These are phyloP conservation scores for Avahi laniger DNA, from an alignment of 2,797 vertebrate species.

Conservation along the genomic window DNA sequence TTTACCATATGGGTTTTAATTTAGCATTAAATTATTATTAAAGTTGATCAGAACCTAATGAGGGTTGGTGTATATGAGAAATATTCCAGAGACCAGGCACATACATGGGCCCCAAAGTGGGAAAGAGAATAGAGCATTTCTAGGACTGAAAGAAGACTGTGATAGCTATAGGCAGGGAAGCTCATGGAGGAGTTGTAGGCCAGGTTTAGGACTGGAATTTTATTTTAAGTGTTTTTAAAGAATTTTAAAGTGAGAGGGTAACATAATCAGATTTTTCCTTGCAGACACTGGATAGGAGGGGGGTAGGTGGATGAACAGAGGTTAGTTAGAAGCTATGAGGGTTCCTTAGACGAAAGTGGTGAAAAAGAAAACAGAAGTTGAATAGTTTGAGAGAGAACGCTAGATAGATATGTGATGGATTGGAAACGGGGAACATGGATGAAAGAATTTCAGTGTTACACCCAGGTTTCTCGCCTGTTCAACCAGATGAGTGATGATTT, in stretches of 20 bases:
- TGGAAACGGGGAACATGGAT: not conserved
- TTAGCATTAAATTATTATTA: not conserved
- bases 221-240: not conserved
- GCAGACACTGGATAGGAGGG: not conserved
- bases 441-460: not conserved
- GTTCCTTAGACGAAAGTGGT: not conserved
- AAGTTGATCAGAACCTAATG: not conserved
- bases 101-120: not conserved
- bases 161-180: not conserved
- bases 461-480: not conserved
- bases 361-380: not conserved
- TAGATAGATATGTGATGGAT: not conserved
- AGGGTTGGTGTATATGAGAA: not conserved
- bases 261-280: not conserved
- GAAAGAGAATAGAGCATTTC: not conserved
- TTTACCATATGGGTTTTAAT: not conserved
- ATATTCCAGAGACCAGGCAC: not conserved
- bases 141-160: not conserved
- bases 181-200: not conserved
- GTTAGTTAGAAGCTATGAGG: not conserved
- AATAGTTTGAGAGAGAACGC: not conserved
- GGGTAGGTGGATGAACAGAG: not conserved
- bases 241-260: not conserved
- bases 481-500: not conserved
- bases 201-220: not conserved